phyloP scores from a whole-genome alignment of 2,113 vertebrate genomes.

The Noctilio leporinus region DNA sequence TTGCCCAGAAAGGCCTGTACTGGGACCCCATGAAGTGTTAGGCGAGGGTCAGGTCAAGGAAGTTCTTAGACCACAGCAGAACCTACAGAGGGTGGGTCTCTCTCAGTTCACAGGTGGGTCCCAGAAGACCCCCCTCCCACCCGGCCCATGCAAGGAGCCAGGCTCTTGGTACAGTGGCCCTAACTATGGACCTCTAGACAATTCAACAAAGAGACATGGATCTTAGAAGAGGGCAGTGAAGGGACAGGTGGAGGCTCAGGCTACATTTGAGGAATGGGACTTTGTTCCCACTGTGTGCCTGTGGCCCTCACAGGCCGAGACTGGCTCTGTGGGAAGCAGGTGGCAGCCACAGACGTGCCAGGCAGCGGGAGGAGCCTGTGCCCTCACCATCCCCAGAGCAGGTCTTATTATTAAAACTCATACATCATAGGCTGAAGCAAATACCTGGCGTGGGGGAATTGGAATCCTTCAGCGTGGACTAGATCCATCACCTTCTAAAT shows the following conservation, averaged over 20 bases:
- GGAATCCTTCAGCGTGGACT: constrained; percentile 75
- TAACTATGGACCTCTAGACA: background rate
- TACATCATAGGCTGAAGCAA: constrained; percentile 79
- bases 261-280: constrained; percentile 57
- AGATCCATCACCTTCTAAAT: constrained; percentile 85
- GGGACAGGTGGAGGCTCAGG: constrained; percentile 53
- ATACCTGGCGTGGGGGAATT: constrained; percentile 75
- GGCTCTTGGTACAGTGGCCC: background rate
- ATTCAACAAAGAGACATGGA: background rate
- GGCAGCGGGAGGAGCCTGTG: constrained; percentile 65
- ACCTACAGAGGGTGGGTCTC: fast-evolving
- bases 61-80: background rate
- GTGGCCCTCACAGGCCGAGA: constrained; percentile 21
- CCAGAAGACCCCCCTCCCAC: background rate
- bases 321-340: constrained; percentile 34
- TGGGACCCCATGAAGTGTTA: fast-evolving
- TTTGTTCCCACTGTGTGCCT: constrained; percentile 61
- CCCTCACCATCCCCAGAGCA: constrained; percentile 65
- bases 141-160: background rate
- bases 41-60: background rate
- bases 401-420: constrained; percentile 80
- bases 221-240: constrained; percentile 26
- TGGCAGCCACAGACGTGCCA: constrained; percentile 36
- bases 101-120: background rate
- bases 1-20: background rate